Base-by-base conservation (phyloP, 1,140 invertebrate genomes). In the Drosophila guanche region DNA sequence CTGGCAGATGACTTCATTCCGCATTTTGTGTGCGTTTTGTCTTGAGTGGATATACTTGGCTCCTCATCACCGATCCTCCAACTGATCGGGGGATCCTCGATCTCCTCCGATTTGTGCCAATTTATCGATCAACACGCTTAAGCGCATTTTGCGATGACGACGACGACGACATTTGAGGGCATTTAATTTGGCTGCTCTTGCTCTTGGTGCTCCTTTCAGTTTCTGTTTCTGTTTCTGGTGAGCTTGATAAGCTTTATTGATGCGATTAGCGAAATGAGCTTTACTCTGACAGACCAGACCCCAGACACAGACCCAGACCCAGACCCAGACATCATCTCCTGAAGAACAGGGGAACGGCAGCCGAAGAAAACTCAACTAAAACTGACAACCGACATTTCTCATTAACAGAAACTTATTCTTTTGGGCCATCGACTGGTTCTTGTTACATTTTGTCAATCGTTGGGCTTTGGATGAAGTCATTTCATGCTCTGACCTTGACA, bases 101-200 rank as follows among this genome's bases (percentile, higher is more conserved):
- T 55, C 55, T 37, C 60, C 62, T 37, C 60, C 62, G 65, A 71
- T 72, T 54, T 75, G 72, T 86, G 80, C 81, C 81, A 85, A 85
- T 85, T 85, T 85, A 85, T 85, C 80, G 80, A 85, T 85, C 80
- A 85, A 85, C 80, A 85, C 81, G 80, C 80, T 85, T 85, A 85
- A 85, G 80, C 81, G 80, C 80, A 85, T 84, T 84, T 27, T 61
- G 59, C 61, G 69, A 61, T 37, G 46, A 29, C 74, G 56, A 46
- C 46, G 54, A 60, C 42, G 65, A 56, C 68, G 54, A 76, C 75
- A 84, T 80, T 80, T 43, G 58, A 53, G 78, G 76, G 71, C 66
- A 60, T 76, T 85, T 79, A 75, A 79, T 79, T 65, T 61, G 43
- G 37, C 50, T 33, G 48, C 57, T 59, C 50, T 46, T 50, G 47